These are phyloP conservation scores for Callocephalon fimbriatum DNA, from an alignment of 2,113 vertebrate species.

Conservation along the genomic window DNA sequence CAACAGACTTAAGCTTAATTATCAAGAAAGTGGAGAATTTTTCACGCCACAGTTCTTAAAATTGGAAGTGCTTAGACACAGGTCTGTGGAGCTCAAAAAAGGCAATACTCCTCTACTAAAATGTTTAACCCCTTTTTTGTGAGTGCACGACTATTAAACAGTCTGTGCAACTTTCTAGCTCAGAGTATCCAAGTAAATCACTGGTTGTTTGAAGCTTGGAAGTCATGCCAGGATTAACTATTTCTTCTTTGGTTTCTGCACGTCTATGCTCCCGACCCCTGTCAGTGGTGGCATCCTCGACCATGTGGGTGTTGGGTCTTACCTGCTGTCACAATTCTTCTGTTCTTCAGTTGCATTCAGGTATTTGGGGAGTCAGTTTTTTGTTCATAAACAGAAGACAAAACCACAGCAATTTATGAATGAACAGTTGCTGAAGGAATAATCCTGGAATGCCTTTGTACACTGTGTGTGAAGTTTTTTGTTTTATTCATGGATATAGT, in stretches of 20 bases:
- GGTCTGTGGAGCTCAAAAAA: neutral
- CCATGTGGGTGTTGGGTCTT: accelerated
- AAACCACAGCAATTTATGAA: neutral
- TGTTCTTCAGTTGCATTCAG: neutral
- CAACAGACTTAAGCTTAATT: neutral
- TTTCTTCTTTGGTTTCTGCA: neutral
- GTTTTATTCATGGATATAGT: neutral
- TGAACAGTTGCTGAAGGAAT: neutral
- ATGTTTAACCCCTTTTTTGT: neutral
- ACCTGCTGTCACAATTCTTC: neutral
- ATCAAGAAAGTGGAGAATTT: neutral
- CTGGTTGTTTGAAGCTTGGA: neutral
- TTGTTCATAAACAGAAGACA: neutral
- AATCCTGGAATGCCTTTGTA: neutral
- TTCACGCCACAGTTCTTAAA: neutral
- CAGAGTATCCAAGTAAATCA: neutral
- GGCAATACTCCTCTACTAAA: neutral
- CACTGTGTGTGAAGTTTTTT: neutral
- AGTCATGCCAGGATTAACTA: neutral
- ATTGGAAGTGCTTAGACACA: neutral
- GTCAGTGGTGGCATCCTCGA: neutral
- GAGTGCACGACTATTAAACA: neutral
- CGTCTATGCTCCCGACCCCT: accelerated
- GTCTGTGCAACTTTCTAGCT: neutral
- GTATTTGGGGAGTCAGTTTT: neutral